phyloP scores from a whole-genome alignment of 2,888 invertebrate genomes.

The Amphiduros pacificus region DNA sequence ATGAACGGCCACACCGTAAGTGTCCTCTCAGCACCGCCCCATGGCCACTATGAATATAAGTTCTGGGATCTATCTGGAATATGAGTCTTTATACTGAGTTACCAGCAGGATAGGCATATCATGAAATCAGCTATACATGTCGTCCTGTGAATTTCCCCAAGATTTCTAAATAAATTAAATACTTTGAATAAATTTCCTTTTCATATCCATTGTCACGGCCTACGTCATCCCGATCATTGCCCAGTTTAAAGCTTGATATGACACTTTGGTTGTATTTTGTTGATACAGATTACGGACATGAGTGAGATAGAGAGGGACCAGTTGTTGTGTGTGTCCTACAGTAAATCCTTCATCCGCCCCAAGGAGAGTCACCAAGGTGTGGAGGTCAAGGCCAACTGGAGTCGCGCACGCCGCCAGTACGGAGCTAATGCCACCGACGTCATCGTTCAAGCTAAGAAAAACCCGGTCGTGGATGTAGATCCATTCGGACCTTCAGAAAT shows the following conservation, averaged over 20 bases:
- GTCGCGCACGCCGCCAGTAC: slow-evolving; percentile 53
- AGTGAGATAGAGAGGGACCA: slow-evolving; percentile 53
- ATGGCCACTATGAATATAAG: too few relatives aligned
- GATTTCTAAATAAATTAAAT: too few relatives aligned
- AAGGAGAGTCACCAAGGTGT: slow-evolving; percentile 41
- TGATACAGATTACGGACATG: slow-evolving; percentile 50
- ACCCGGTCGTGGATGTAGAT: slow-evolving; percentile 55
- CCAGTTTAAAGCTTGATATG: too few relatives aligned
- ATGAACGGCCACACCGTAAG: slow-evolving; percentile 51
- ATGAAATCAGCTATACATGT: too few relatives aligned
- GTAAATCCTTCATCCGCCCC: slow-evolving; percentile 46
- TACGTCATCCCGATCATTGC: too few relatives aligned
- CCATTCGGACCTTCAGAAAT: slow-evolving; percentile 57
- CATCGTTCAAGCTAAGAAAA: slow-evolving; percentile 42
- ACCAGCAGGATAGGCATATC: too few relatives aligned
- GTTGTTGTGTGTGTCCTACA: slow-evolving; percentile 52
- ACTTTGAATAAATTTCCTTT: too few relatives aligned
- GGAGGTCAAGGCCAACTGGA: slow-evolving; percentile 59
- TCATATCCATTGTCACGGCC: too few relatives aligned
- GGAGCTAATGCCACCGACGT: slow-evolving; percentile 55
- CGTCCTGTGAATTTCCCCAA: too few relatives aligned
- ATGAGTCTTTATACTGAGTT: too few relatives aligned
- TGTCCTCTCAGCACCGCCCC: neutral
- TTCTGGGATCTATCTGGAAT: too few relatives aligned
- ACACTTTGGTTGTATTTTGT: too few relatives aligned